A percentile compares a stretch with the other conserved stretches of the same genome.
Evolutionary conservation across 2,797 vertebrate species (phyloP).

Genomic region (Labroides dimidiatus): DNA sequence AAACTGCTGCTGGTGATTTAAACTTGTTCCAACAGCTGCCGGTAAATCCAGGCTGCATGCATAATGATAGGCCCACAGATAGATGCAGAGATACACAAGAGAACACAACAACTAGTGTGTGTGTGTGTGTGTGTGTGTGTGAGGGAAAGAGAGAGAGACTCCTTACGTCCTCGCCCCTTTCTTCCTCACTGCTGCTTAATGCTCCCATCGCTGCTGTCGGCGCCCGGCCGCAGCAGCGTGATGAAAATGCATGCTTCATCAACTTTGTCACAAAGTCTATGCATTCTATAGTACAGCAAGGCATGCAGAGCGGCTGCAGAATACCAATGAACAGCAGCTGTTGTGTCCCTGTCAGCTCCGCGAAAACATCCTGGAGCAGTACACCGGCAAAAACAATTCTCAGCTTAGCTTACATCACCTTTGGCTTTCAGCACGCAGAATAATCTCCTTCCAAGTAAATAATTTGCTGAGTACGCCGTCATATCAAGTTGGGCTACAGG

Average conservation of each 20-base stretch:
- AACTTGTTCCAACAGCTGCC: background rate
- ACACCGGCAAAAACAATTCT: conserved; percentile 43
- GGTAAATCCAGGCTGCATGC: background rate
- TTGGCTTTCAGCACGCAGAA: conserved; percentile 20
- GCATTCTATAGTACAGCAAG: conserved; percentile 66
- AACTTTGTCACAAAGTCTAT: conserved; percentile 77
- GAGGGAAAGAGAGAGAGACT: no score
- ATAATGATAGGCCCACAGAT: background rate
- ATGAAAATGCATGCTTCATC: conserved; percentile 76
- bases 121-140: conserved; percentile 2
- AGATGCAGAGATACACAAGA: conserved; percentile 1
- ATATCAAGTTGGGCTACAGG: conserved; percentile 37
- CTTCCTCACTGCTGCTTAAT: conserved; percentile 25
- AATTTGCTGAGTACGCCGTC: conserved; percentile 52
- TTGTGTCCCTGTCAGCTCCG: conserved; percentile 47
- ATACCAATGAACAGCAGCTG: conserved; percentile 59
- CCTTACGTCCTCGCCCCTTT: conserved; percentile 26
- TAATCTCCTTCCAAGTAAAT: conserved; percentile 63
- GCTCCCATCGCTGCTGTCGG: conserved; percentile 31
- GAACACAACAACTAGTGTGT: conserved; percentile 7
- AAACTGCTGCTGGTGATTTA: background rate
- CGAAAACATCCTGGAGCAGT: conserved; percentile 44
- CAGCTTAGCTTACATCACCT: conserved; percentile 46
- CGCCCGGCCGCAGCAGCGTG: conserved; percentile 35
- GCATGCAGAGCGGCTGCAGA: conserved; percentile 35